A percentile compares a stretch with the other conserved stretches of the same genome.
Evolutionary conservation across 2,797 vertebrate genomes (phyloP).

Genomic region (Hafferia zeledoni): DNA sequence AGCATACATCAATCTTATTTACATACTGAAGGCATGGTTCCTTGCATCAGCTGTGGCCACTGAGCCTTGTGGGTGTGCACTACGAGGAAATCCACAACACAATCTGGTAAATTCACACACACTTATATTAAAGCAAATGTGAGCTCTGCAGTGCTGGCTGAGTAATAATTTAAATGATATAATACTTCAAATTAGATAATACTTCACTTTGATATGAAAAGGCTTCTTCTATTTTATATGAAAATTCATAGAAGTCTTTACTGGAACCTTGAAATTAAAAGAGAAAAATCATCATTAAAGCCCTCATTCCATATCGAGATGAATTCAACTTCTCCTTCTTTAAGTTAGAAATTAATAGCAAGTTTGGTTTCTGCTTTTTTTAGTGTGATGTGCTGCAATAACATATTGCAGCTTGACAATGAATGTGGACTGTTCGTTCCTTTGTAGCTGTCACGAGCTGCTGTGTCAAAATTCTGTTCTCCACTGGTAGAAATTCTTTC

Average conservation of each 20-base stretch:
- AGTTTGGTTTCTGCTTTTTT: background rate
- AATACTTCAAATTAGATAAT: background rate
- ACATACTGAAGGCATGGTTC: accelerated
- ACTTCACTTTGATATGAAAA: background rate
- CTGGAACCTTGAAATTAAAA: background rate
- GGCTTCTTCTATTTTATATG: background rate
- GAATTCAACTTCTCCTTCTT: background rate
- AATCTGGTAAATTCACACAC: background rate
- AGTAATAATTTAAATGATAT: background rate
- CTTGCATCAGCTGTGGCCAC: background rate
- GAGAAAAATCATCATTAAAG: background rate
- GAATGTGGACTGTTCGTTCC: background rate
- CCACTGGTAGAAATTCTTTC: background rate
- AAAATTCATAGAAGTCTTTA: background rate
- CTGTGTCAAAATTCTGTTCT: background rate
- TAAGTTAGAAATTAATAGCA: background rate
- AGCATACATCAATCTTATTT: background rate
- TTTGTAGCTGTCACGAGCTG: background rate
- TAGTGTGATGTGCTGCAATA: background rate
- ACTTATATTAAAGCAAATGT: background rate
- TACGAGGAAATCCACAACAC: accelerated
- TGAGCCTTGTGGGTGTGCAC: background rate
- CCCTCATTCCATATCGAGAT: background rate
- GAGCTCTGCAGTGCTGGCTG: background rate
- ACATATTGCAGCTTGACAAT: background rate